Evolutionary conservation across 2,797 vertebrate genomes (phyloP).

Genomic region (Gymnothorax reevesii): DNA sequence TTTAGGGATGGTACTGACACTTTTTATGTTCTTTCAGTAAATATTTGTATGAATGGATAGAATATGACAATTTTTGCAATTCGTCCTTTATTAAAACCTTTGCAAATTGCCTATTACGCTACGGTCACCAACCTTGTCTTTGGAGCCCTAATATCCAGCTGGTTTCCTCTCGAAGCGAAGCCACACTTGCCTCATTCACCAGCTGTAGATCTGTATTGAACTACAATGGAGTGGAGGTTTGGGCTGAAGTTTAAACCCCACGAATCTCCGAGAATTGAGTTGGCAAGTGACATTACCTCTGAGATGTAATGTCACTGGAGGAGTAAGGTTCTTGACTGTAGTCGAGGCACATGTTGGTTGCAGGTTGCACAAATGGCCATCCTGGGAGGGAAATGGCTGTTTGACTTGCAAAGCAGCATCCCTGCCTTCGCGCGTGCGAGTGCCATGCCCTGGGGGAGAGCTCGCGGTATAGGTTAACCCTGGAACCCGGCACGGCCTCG

Average conservation of each 20-base stretch:
- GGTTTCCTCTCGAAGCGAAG: no score
- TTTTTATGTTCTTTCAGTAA: neutral
- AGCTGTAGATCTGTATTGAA: no score
- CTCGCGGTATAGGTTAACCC: conserved; percentile 42
- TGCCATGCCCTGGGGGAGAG: conserved; percentile 27
- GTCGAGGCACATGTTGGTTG: conserved; percentile 43
- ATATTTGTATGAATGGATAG: neutral
- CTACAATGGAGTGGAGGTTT: no score
- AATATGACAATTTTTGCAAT: neutral
- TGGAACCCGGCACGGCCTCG: conserved; percentile 61
- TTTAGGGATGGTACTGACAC: no score
- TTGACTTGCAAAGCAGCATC: conserved; percentile 80
- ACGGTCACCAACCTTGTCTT: no score
- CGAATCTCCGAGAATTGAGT: no score
- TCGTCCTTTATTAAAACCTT: neutral
- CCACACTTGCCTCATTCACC: no score
- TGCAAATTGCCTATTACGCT: no score
- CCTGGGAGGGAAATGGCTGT: conserved; percentile 58
- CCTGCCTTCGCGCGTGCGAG: conserved; percentile 1
- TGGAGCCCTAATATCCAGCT: no score
- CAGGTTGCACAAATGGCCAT: conserved; percentile 36
- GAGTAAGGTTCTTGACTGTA: conserved; percentile 17
- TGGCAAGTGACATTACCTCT: no score
- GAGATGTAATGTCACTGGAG: no score
- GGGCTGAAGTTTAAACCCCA: no score